These are phyloP conservation scores for Oscheius sp. DNA, from an alignment of 2,888 invertebrate genomes.

Conservation along the genomic window DNA sequence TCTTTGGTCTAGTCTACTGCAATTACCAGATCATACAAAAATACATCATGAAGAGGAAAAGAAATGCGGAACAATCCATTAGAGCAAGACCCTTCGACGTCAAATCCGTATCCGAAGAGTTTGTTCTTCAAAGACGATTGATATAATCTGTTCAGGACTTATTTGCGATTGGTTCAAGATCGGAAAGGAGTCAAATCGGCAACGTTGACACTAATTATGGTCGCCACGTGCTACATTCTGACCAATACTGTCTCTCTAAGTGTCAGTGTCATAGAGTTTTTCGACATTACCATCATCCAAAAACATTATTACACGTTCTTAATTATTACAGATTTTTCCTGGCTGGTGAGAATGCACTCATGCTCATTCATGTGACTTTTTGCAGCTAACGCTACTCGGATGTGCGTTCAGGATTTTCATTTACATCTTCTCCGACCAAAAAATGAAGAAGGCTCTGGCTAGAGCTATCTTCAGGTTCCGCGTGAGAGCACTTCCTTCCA, in stretches of 20 bases:
- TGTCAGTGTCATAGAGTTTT: conserved; percentile 64
- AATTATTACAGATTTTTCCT: conserved; percentile 58
- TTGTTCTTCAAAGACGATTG: neutral
- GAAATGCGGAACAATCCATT: conserved; percentile 39
- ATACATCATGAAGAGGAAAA: conserved; percentile 41
- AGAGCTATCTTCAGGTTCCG: conserved; percentile 57
- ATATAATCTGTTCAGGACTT: conserved; percentile 33
- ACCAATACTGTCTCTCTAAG: conserved; percentile 53
- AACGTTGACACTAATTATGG: conserved; percentile 64
- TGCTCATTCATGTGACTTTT: conserved; percentile 1
- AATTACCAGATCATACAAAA: conserved; percentile 57
- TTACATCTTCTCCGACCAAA: conserved; percentile 58
- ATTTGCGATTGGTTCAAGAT: conserved; percentile 51
- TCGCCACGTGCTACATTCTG: conserved; percentile 59
- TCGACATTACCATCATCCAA: conserved; percentile 53
- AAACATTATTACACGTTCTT: conserved; percentile 59
- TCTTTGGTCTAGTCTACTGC: conserved; percentile 59
- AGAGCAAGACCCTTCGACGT: conserved; percentile 29
- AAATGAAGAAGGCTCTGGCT: conserved; percentile 65
- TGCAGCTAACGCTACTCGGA: conserved; percentile 62
- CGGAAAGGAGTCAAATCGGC: conserved; percentile 65
- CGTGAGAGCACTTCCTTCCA: conserved; percentile 36
- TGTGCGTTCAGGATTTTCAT: conserved; percentile 65
- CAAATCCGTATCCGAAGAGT: conserved; percentile 26
- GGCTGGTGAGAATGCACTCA: conserved; percentile 46